Base-by-base conservation (phyloP, 2,113 vertebrate genomes). In the Dicaeum eximium region DNA sequence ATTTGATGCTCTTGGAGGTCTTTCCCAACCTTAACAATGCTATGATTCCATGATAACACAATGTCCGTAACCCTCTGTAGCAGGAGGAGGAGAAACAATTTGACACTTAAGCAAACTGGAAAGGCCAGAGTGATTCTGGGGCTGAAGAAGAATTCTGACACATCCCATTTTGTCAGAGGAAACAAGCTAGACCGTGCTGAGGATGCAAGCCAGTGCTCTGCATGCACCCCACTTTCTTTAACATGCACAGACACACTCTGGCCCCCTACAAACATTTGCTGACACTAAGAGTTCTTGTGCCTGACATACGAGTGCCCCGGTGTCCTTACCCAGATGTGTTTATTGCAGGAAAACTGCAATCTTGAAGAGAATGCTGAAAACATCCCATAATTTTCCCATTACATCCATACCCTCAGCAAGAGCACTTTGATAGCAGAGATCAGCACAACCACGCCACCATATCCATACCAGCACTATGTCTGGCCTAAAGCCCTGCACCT, bases 171-270 rank as follows among this genome's bases (percentile, higher is more conserved):
- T 54, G 24, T 77, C 40, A 80, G 31, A 77, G 15, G 12, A 77
- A 69, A 35, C 1, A 1, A 24, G 37, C 19, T 48, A 57, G 10
- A 9, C 40, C 4, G 1, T 78, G 38, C 38, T 74, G 27, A 28
- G 14, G 23, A 57, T n/a, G 31, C 38, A 64, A 65, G 23, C 19
- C 50, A 69, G 33, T 60, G 51, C 23, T 67, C 53, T 65, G 33
- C 1, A 0, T 2, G 4, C 25, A 69, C 37, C 18, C 23, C 1
- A 0, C 54, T 58, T 61, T 57, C 72, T 54, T 83, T 77, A 42
- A 28, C 15, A 8, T 15, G 15, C 72, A 37, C 35, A 87, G n/a
- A 67, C 28, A 79, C 22, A 16, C 22, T 25, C 61, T 30, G 31
- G 25, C 70, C 13, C 48, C 48, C 45, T 65, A 62, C 18, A 61